phyloP scores from a whole-genome alignment of 2,888 invertebrate genomes.

The Nomada hirtipes region DNA sequence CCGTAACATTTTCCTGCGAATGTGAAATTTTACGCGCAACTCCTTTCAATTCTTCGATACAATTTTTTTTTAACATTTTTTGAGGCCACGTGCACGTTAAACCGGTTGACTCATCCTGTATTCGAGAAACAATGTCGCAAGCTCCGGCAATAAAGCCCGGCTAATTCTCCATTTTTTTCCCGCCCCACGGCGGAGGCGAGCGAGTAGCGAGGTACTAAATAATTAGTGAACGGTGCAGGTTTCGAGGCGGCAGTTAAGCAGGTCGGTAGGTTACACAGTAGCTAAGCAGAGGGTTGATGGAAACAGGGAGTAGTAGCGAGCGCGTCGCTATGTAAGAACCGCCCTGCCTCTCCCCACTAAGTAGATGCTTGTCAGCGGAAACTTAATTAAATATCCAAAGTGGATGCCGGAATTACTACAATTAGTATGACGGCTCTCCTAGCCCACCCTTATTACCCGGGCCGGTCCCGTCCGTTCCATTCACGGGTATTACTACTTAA shows the following conservation, averaged over 20 bases:
- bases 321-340: conserved; percentile 68
- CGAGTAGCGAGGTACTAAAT: conserved; percentile 59
- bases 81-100: background rate
- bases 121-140: background rate
- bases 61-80: background rate
- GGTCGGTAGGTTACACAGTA: conserved; percentile 68
- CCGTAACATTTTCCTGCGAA: background rate
- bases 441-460: conserved; percentile 75
- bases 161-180: conserved; percentile 34
- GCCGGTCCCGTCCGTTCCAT: conserved; percentile 77
- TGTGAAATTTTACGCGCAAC: background rate
- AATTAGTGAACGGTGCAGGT: conserved; percentile 65
- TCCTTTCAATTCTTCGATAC: too few relatives aligned
- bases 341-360: conserved; percentile 69
- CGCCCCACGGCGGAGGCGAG: background rate
- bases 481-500: conserved; percentile 83
- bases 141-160: conserved; percentile 24
- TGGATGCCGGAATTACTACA: conserved; percentile 83
- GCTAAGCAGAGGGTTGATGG: conserved; percentile 65
- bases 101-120: background rate
- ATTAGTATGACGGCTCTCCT: conserved; percentile 83
- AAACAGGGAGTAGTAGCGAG: conserved; percentile 51
- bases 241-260: conserved; percentile 67
- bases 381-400: conserved; percentile 84
- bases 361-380: conserved; percentile 83